phyloP scores from a whole-genome alignment of 2,888 invertebrate genomes.

The Drosophila robusta region DNA sequence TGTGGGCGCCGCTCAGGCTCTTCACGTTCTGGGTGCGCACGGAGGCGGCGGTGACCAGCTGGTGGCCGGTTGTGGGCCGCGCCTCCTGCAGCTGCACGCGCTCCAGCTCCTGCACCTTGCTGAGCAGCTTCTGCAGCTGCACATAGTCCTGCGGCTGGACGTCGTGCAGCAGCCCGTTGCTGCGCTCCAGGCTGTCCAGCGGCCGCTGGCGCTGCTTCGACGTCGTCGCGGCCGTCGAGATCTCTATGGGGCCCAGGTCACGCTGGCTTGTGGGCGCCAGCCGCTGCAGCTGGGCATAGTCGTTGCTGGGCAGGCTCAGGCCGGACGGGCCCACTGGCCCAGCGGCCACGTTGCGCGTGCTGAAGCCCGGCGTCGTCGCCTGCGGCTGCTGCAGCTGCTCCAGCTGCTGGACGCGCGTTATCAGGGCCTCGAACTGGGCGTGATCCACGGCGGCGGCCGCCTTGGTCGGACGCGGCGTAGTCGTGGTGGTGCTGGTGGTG shows the following conservation, averaged over 20 bases:
- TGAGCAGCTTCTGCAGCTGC: conserved; percentile 85
- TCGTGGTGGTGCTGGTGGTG: conserved; percentile 34
- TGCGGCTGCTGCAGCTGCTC: conserved; percentile 74
- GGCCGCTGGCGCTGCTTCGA: conserved; percentile 57
- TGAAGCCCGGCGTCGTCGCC: conserved; percentile 67
- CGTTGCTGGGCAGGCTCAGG: conserved; percentile 69
- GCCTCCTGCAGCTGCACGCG: conserved; percentile 76
- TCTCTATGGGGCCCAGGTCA: conserved; percentile 61
- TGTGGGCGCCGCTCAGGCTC: conserved; percentile 70
- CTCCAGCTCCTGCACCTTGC: conserved; percentile 85
- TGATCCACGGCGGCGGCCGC: conserved; percentile 84
- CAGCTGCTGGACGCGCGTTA: conserved; percentile 85
- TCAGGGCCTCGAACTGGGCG: conserved; percentile 85
- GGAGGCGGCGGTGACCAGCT: conserved; percentile 77
- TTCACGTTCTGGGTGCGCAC: conserved; percentile 72
- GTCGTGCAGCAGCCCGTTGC: conserved; percentile 76
- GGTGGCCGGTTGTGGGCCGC: conserved; percentile 50
- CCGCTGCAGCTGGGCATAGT: conserved; percentile 78
- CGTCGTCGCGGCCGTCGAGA: conserved; percentile 78
- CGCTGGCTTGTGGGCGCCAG: conserved; percentile 47
- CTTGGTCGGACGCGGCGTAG: conserved; percentile 61
- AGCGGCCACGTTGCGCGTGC: conserved; percentile 73
- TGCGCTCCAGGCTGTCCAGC: conserved; percentile 68
- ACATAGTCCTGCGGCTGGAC: conserved; percentile 86
- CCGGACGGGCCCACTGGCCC: not conserved